Evolutionary conservation across 2,888 invertebrate genomes (phyloP).

Genomic region (Neocrepidodera transversa): DNA sequence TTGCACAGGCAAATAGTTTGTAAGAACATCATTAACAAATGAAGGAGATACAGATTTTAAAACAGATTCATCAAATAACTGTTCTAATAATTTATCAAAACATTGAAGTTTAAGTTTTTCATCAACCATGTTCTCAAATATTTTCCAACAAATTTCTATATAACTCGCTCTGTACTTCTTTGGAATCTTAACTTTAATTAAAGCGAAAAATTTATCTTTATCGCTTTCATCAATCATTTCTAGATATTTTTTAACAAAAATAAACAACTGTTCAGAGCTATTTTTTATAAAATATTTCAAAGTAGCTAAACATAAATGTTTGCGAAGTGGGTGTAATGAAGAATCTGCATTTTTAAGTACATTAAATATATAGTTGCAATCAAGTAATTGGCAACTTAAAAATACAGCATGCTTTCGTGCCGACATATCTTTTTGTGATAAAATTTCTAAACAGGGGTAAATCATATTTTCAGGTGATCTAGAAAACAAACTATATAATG

Average conservation of each 20-base stretch:
- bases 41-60: constrained; percentile 7
- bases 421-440: constrained; percentile 32
- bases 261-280: constrained; percentile 27
- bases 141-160: constrained; percentile 34
- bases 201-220: constrained; percentile 24
- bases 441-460: constrained; percentile 24
- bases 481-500: constrained; percentile 38
- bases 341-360: constrained; percentile 18
- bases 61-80: background rate
- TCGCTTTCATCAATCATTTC: constrained; percentile 33
- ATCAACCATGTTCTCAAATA: constrained; percentile 27
- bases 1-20: background rate
- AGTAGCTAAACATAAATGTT: constrained; percentile 33
- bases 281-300: constrained; percentile 39
- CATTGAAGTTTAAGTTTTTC: constrained; percentile 14
- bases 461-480: constrained; percentile 33
- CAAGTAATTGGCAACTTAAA: constrained; percentile 32
- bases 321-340: constrained; percentile 29
- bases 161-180: constrained; percentile 25
- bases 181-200: constrained; percentile 28
- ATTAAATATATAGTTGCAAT: constrained; percentile 25
- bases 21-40: constrained; percentile 11
- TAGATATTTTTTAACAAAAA: constrained; percentile 28
- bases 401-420: constrained; percentile 37
- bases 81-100: constrained; percentile 11